Evolutionary conservation across 2,797 vertebrate genomes (phyloP), one percentile per base, ranked within the genome.

Genomic region (Astyanax mexicanus): DNA sequence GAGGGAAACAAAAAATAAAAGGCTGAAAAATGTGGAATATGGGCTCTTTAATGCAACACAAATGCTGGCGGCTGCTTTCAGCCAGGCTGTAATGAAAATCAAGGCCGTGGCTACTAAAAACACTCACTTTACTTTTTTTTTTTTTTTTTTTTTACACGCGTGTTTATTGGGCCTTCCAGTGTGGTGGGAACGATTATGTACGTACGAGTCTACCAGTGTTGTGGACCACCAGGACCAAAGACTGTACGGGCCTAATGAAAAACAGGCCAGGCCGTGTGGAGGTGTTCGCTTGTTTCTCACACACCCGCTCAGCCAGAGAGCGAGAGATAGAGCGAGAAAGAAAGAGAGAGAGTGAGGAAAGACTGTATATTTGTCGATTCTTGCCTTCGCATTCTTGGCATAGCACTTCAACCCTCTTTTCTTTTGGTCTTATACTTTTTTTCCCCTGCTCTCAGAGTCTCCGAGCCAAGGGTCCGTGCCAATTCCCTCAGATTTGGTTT

Each of bases 361-460:
- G 82, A 87, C 84, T 80, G 85, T 87, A 75, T 89, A 93, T 92
- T 89, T 92, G 91, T 92, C 91, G 87, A 85, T 92, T 92, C 90
- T 93, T 92, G 91, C 88, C 90, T 92, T 87, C 88, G 86, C 89
- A 93, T 93, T 93, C 91, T 92, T 93, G 92, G 90, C 90, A 93
- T 92, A 92, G 89, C 88, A 90, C 86, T 88, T 90, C 87, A 86
- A 86, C 87, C 87, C 64, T 81, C 57, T 21, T 38, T 87, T 89
- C 89, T 92, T 91, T 86, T 85, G 86, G 86, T 88, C 85, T 88
- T 86, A 29, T 78, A 87, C 86, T 88, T 88, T 87, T 86, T 65
- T 45, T 77, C 80, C 60, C 78, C 68, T 87, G 80, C 23, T 17
- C 55, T 60, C 19, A 38, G 21, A 25, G 85, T 86, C 84, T 83